Evolutionary conservation across 2,797 vertebrate genomes (phyloP).

Genomic region (Galago senegalensis): DNA sequence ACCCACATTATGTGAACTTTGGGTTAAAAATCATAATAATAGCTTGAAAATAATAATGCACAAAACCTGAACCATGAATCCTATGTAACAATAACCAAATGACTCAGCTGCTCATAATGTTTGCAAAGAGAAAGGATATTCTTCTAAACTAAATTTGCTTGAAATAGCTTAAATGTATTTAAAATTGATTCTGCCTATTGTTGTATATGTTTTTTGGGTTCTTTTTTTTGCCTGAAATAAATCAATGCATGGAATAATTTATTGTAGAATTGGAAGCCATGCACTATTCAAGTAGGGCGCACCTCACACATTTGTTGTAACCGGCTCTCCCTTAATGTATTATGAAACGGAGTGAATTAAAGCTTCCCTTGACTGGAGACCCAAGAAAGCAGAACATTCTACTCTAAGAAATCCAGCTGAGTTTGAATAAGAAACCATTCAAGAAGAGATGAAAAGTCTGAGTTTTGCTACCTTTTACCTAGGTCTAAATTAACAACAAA

Average conservation of each 20-base stretch:
- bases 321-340: conserved; percentile 8
- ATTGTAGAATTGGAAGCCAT: background rate
- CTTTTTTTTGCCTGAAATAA: conserved; percentile 42
- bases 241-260: background rate
- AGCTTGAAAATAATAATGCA: background rate
- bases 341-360: conserved; percentile 55
- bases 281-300: background rate
- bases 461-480: conserved; percentile 44
- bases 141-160: background rate
- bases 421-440: conserved; percentile 61
- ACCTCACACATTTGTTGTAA: background rate
- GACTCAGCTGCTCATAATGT: background rate
- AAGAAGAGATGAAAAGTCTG: conserved; percentile 50
- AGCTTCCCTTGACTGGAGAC: conserved; percentile 24
- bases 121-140: background rate
- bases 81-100: background rate
- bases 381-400: background rate
- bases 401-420: conserved; percentile 28
- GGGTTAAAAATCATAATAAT: background rate
- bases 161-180: background rate
- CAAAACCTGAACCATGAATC: background rate
- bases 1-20: background rate
- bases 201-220: background rate
- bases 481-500: conserved; percentile 33
- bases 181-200: conserved; percentile 3